Evolutionary conservation across 2,113 vertebrate species (phyloP), one percentile per base, ranked within the genome.

Genomic region (Gymnorhina tibicen): DNA sequence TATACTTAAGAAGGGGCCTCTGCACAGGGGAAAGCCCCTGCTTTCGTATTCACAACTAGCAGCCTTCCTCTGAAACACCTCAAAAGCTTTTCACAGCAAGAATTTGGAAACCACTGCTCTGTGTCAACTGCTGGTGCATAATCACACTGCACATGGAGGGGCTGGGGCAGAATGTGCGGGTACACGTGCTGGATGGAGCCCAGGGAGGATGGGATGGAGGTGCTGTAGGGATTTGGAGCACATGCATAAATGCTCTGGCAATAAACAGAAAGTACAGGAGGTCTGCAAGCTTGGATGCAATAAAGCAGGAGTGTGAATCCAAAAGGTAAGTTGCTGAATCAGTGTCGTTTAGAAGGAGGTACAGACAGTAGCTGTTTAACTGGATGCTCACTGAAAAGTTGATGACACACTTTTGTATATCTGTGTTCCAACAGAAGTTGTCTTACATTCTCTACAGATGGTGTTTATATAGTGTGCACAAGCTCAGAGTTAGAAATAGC

Each of bases 381-480:
- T 56, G 64, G 83, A 47, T 63, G 72, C 91, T 91, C 64, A 12
- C 56, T n/a, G 87, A 46, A 82, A 72, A 93, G 94, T 53, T 73
- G 69, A 39, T 82, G 74, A 69, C 87, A 44, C 60, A 30, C 49
- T 95, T 97, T 75, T 78, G 33, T 58, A 5, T 49, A 63, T 79
- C 77, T 88, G 33, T 93, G 86, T 91, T 96, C 85, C 72, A 81
- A 77, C 58, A 96, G 77, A 89, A 97, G 72, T 85, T 81, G 20
- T 87, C 95, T 97, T 91, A 53, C 82, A 20, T 94, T 97, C 79
- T 90, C 92, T 96, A 63, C 97, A 98, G 97, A 97, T 98, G 96
- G 95, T 97, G 97, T 97, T 98, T 98, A 90, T 97, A 58, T 49
- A 96, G 92, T 73, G 83, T 93, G 78, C 82, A 82, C 24, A 96